Evolutionary conservation across 1,140 invertebrate species (phyloP).

Genomic region (Physella acuta): DNA sequence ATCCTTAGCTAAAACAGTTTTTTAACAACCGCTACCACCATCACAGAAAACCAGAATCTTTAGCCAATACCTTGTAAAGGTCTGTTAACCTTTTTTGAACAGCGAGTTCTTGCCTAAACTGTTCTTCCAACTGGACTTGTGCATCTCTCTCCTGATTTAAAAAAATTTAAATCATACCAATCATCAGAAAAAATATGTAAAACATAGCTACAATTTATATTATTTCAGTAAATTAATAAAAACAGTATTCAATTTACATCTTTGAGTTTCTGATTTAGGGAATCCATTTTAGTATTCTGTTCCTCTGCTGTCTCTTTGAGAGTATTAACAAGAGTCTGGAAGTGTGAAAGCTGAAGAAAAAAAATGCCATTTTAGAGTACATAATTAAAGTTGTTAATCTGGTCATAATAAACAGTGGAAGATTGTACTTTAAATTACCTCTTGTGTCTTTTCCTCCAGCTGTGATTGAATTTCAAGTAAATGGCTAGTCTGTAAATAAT

Average conservation of each 20-base stretch:
- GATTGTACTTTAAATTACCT: slow-evolving; percentile 60
- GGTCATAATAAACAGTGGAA: not conserved
- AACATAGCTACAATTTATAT: slow-evolving; percentile 1
- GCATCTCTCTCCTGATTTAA: slow-evolving; percentile 69
- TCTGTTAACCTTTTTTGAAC: slow-evolving; percentile 82
- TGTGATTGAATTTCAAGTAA: slow-evolving; percentile 75
- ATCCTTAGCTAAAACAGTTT: no score
- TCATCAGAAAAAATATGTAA: not conserved
- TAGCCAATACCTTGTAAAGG: slow-evolving; percentile 81
- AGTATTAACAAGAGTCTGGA: slow-evolving; percentile 57
- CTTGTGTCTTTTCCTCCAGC: slow-evolving; percentile 77
- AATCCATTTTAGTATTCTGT: slow-evolving; percentile 72
- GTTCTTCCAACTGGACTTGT: slow-evolving; percentile 76
- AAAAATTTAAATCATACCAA: not conserved
- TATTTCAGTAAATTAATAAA: slow-evolving; percentile 71
- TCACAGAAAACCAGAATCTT: no score
- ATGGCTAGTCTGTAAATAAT: slow-evolving; percentile 64
- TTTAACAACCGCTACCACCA: no score
- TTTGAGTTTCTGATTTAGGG: slow-evolving; percentile 73
- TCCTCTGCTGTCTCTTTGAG: slow-evolving; percentile 70
- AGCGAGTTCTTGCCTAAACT: slow-evolving; percentile 80
- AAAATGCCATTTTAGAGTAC: not conserved
- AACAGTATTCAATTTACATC: slow-evolving; percentile 65
- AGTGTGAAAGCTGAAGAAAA: slow-evolving; percentile 37
- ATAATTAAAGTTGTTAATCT: not conserved